Percentiles rank a stretch among this genome's conserved stretches.
phyloP scores from a whole-genome alignment of 2,888 invertebrate species.

The Synanthedon andrenaeformis region DNA sequence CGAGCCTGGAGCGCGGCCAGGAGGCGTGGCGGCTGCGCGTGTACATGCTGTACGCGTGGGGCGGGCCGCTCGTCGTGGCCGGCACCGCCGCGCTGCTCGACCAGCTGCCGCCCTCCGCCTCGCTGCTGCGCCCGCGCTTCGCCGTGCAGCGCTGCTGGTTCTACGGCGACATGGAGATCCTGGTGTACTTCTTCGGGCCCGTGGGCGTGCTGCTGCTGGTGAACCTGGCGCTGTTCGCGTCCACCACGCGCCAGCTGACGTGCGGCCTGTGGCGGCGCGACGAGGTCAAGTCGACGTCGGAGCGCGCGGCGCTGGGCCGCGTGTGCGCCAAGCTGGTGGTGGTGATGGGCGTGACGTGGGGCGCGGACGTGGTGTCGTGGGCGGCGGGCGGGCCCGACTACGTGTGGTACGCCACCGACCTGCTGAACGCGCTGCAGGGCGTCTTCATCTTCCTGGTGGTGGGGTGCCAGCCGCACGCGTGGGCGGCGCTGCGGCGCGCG shows the following conservation, averaged over 20 bases:
- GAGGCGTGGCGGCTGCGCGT: slow-evolving; percentile 82
- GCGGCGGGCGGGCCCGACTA: slow-evolving; percentile 83
- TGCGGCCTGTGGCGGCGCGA: slow-evolving; percentile 91
- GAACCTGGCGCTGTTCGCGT: slow-evolving; percentile 82
- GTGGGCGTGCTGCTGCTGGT: slow-evolving; percentile 82
- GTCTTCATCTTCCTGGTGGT: slow-evolving; percentile 90
- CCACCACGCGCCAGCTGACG: slow-evolving; percentile 86
- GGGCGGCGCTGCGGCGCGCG: slow-evolving; percentile 48
- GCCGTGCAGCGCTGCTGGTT: slow-evolving; percentile 87
- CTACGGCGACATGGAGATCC: slow-evolving; percentile 83
- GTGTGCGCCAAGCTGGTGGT: slow-evolving; percentile 89
- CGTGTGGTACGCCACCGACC: slow-evolving; percentile 86
- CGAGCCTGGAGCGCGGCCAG: slow-evolving; percentile 86
- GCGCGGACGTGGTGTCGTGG: slow-evolving; percentile 87
- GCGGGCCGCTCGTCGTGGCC: slow-evolving; percentile 82
- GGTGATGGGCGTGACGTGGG: slow-evolving; percentile 68
- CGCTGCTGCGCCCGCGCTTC: slow-evolving; percentile 81
- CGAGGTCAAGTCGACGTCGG: slow-evolving; percentile 83
- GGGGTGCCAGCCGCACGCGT: slow-evolving; percentile 88
- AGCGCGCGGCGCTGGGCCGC: slow-evolving; percentile 81
- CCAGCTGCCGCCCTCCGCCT: slow-evolving; percentile 67
- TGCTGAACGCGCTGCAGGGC: slow-evolving; percentile 88
- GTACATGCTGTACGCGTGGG: slow-evolving; percentile 89
- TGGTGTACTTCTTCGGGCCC: slow-evolving; percentile 88
- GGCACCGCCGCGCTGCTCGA: slow-evolving; percentile 81